A percentile compares a stretch with the other conserved stretches of the same genome.
Conservation (phyloP, 1,140 invertebrate species). For the Drosophila asahinai region DNA sequence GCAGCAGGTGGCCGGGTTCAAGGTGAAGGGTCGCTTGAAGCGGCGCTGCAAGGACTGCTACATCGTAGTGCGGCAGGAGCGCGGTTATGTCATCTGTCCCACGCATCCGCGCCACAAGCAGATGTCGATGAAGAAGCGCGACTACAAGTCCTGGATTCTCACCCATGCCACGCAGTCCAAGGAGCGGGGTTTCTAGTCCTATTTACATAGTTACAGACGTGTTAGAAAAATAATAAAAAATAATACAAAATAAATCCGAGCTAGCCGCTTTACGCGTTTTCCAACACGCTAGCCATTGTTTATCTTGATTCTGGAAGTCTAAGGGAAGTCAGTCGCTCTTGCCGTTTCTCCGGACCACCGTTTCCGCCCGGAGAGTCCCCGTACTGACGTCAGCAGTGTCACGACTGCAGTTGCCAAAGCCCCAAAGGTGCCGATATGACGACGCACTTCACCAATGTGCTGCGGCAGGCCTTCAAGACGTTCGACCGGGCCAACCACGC, state of each 20-base stretch:
- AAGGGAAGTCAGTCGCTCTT: conserved; percentile 28
- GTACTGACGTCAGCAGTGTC: conserved; percentile 39
- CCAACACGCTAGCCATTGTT: conserved; percentile 47
- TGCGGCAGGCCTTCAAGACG: conserved; percentile 88
- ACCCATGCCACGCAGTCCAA: conserved; percentile 89
- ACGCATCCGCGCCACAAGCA: conserved; percentile 92
- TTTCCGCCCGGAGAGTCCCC: conserved; percentile 9
- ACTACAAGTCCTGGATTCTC: conserved; percentile 89
- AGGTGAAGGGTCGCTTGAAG: conserved; percentile 87
- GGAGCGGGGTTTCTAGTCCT: conserved; percentile 87
- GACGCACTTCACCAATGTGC: conserved; percentile 85
- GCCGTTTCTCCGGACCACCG: conserved; percentile 19
- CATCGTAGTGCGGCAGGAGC: conserved; percentile 88
- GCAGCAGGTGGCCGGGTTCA: conserved; percentile 79
- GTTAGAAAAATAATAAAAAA: conserved; percentile 26
- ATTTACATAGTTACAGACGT: conserved; percentile 10
- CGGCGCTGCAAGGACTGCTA: conserved; percentile 92
- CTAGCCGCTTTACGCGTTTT: background rate
- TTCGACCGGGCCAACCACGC: conserved; percentile 86
- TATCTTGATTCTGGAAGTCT: conserved; percentile 29
- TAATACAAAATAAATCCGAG: background rate
- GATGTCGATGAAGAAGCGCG: conserved; percentile 88
- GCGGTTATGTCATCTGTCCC: conserved; percentile 90
- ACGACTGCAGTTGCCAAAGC: conserved; percentile 18
- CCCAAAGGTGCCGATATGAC: conserved; percentile 78